phyloP scores from a whole-genome alignment of 2,888 invertebrate genomes.

The Phaonia tiefii region DNA sequence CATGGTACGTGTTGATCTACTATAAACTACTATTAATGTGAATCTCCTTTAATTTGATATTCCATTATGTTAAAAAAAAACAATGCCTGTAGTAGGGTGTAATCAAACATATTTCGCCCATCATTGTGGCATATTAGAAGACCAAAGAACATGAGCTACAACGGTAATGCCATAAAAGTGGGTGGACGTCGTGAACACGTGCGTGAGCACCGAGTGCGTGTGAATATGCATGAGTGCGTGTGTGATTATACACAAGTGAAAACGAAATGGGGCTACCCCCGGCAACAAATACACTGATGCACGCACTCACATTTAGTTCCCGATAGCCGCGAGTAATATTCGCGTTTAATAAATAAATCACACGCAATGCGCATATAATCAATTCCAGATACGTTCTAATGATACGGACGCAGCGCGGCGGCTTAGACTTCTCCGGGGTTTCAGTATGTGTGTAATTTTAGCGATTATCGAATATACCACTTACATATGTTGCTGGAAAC shows the following conservation, averaged over 20 bases:
- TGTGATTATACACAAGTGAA: neutral
- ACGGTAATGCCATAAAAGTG: constrained; percentile 17
- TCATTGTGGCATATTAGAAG: neutral
- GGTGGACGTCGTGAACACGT: neutral
- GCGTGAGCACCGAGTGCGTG: constrained; percentile 4
- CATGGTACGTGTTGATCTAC: too few relatives aligned
- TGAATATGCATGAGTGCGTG: neutral
- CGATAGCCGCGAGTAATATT: neutral
- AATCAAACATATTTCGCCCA: neutral
- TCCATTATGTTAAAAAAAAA: too few relatives aligned
- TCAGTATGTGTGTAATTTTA: neutral
- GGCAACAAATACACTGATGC: neutral
- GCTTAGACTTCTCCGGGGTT: constrained; percentile 33
- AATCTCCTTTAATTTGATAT: too few relatives aligned
- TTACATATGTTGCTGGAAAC: neutral
- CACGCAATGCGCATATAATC: constrained; percentile 60
- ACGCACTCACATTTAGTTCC: neutral
- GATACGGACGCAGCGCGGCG: constrained; percentile 15
- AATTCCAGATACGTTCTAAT: constrained; percentile 44
- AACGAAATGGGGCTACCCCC: neutral
- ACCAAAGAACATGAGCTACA: neutral
- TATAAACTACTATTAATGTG: too few relatives aligned
- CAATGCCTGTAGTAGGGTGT: neutral
- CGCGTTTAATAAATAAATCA: constrained; percentile 43
- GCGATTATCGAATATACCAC: neutral